Percentiles rank a stretch among this genome's conserved stretches.
phyloP scores from a whole-genome alignment of 2,888 invertebrate species.

The Seira musarum region DNA sequence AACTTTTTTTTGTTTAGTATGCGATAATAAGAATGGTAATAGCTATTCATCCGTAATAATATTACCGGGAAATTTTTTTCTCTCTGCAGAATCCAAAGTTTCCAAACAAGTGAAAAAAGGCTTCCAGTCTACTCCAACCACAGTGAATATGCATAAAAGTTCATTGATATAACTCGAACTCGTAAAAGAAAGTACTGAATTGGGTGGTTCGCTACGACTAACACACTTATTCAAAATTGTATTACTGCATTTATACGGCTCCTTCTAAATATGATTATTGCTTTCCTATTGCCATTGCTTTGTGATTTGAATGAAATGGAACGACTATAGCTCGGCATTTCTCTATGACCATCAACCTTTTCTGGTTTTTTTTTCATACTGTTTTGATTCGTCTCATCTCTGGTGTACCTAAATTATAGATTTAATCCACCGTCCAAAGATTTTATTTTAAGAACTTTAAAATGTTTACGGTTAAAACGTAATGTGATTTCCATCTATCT shows the following conservation, averaged over 20 bases:
- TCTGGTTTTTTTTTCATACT: too few relatives aligned
- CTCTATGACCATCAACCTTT: too few relatives aligned
- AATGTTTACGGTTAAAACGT: too few relatives aligned
- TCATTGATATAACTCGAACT: neutral
- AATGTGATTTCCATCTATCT: too few relatives aligned
- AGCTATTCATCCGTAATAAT: constrained; percentile 16
- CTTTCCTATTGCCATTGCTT: constrained; percentile 33
- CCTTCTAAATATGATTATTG: constrained; percentile 30
- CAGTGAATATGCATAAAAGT: neutral
- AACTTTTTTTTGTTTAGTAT: neutral
- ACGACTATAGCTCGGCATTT: too few relatives aligned
- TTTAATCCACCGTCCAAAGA: too few relatives aligned
- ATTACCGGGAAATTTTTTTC: neutral
- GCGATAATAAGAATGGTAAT: constrained; percentile 8
- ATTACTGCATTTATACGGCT: constrained; percentile 23
- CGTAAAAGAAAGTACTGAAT: neutral
- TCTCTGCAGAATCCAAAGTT: neutral
- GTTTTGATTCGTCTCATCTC: too few relatives aligned
- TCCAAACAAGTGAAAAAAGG: neutral
- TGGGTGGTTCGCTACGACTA: constrained; percentile 17
- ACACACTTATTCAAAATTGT: constrained; percentile 37
- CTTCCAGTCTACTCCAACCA: neutral
- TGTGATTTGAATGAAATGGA: too few relatives aligned
- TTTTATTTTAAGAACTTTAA: too few relatives aligned
- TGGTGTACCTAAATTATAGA: too few relatives aligned